A percentile compares a stretch with the other conserved stretches of the same genome.
These are phyloP conservation scores for Parazoanthus swiftii DNA, from an alignment of 92 coral and sea anemone genomes.

Conservation along the genomic window DNA sequence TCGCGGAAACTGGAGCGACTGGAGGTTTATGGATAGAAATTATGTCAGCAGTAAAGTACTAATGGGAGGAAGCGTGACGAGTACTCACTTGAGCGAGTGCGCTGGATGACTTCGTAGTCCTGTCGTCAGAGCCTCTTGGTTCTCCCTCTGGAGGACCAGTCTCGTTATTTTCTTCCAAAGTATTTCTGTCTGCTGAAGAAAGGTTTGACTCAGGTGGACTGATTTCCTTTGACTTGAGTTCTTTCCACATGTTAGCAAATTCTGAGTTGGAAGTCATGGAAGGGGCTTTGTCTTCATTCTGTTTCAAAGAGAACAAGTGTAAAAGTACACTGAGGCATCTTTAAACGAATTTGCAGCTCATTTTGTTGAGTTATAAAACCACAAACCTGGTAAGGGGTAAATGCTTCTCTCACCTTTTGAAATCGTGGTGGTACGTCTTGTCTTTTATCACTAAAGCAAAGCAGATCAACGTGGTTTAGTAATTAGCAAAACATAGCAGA, in stretches of 20 bases:
- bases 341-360: no score
- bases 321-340: no score
- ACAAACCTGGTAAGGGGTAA: background rate
- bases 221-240: conserved; percentile 67
- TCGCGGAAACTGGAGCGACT: no score
- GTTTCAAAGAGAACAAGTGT: background rate
- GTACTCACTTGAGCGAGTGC: conserved; percentile 26
- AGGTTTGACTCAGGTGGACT: conserved; percentile 50
- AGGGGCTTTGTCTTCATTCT: conserved; percentile 43
- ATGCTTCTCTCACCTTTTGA: conserved; percentile 24
- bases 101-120: background rate
- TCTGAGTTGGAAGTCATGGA: conserved; percentile 57
- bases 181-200: conserved; percentile 4
- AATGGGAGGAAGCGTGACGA: background rate
- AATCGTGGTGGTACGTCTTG: conserved; percentile 37
- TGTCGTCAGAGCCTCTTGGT: background rate
- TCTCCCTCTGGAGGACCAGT: background rate
- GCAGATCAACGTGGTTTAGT: background rate
- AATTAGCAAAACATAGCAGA: background rate
- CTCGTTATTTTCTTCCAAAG: background rate
- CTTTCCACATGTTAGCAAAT: conserved; percentile 92
- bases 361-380: background rate
- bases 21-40: no score
- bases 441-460: conserved; percentile 23
- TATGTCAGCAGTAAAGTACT: no score